These are phyloP conservation scores for Acanthopagrus latus DNA, from an alignment of 2,797 vertebrate genomes.

Conservation along the genomic window DNA sequence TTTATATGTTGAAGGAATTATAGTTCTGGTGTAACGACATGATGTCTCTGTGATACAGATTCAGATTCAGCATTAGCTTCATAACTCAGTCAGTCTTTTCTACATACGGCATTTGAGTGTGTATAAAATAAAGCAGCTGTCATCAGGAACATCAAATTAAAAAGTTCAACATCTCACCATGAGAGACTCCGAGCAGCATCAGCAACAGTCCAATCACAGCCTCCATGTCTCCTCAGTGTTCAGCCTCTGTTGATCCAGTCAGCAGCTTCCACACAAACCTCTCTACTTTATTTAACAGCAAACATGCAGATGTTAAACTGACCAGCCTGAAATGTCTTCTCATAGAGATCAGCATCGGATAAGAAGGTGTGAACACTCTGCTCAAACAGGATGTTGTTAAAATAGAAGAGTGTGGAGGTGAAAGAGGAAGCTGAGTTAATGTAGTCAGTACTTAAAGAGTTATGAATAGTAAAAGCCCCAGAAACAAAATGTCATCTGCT, in stretches of 20 bases:
- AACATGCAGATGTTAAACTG: not conserved
- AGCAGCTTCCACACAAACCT: constrained; percentile 3
- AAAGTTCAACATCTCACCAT: constrained; percentile 31
- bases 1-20: too few relatives aligned
- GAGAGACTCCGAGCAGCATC: constrained; percentile 35
- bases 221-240: constrained; percentile 40
- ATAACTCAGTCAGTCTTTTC: too few relatives aligned
- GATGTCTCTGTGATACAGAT: too few relatives aligned
- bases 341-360: too few relatives aligned
- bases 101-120: too few relatives aligned
- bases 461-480: not conserved
- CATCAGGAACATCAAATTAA: too few relatives aligned
- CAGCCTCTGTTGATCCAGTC: not conserved
- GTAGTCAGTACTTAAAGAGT: not conserved
- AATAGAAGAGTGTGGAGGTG: not conserved
- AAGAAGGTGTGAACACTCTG: not conserved
- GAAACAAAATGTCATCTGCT: not conserved
- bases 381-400: not conserved
- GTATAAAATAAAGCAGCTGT: not conserved
- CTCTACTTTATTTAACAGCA: not conserved
- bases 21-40: too few relatives aligned
- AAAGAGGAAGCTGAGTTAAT: not conserved
- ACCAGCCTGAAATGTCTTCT: not conserved
- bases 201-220: constrained; percentile 34
- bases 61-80: too few relatives aligned